A percentile compares a stretch with the other conserved stretches of the same genome.
phyloP scores from a whole-genome alignment of 53 echinoderm and acorn worm genomes.

The Holothuria scabra region DNA sequence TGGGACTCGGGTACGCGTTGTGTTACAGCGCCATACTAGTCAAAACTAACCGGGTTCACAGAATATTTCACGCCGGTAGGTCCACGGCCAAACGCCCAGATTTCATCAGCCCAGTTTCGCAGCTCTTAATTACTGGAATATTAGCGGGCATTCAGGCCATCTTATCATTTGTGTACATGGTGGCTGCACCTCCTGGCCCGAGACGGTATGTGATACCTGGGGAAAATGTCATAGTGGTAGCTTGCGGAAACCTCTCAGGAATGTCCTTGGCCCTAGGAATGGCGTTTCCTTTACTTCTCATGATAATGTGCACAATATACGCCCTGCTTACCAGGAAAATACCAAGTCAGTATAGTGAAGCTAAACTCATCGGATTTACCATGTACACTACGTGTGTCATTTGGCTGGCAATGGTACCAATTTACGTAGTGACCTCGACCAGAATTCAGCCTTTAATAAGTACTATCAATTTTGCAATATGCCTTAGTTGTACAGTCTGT shows the following conservation, averaged over 20 bases:
- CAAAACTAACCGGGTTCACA: slow-evolving; percentile 90
- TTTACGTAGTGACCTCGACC: slow-evolving; percentile 74
- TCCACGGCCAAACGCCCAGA: slow-evolving; percentile 85
- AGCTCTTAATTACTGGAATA: slow-evolving; percentile 79
- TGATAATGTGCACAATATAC: slow-evolving; percentile 87
- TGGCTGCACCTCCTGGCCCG: slow-evolving; percentile 69
- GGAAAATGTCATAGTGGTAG: slow-evolving; percentile 65
- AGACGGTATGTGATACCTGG: slow-evolving; percentile 47
- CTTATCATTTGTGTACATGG: slow-evolving; percentile 69
- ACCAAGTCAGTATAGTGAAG: slow-evolving; percentile 90
- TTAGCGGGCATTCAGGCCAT: slow-evolving; percentile 76
- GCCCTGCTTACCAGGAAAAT: slow-evolving; percentile 91
- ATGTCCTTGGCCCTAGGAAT: slow-evolving; percentile 71
- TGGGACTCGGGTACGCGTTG: slow-evolving; percentile 77
- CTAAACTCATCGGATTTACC: slow-evolving; percentile 91
- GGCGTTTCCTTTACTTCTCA: slow-evolving; percentile 81
- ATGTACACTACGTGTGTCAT: slow-evolving; percentile 92
- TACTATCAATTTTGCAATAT: slow-evolving; percentile 77
- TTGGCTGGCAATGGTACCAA: slow-evolving; percentile 90
- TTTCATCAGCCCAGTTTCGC: slow-evolving; percentile 88
- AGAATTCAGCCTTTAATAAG: slow-evolving; percentile 76
- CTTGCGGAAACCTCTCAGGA: slow-evolving; percentile 70
- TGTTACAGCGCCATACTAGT: slow-evolving; percentile 90
- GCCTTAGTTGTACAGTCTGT: slow-evolving; percentile 85
- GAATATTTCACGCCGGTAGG: slow-evolving; percentile 86